Evolutionary conservation across 2,888 invertebrate genomes (phyloP).

Genomic region (Oasisia sp.): DNA sequence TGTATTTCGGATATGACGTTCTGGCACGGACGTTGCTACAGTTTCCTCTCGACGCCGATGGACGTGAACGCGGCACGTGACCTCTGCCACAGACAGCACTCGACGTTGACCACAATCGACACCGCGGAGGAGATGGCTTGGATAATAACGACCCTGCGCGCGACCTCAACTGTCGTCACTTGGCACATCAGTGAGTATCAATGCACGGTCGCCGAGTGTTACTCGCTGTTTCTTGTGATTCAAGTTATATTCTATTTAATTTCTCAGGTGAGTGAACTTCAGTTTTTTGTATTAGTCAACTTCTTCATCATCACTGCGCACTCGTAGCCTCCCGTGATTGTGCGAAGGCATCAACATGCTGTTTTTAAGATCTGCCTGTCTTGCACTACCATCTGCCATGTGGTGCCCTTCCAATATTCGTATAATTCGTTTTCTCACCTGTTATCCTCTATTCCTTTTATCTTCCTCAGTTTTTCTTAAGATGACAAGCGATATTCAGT

Average conservation of each 20-base stretch:
- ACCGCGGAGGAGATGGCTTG: background rate
- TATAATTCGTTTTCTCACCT: too few species aligned
- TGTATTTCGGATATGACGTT: background rate
- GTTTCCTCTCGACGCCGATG: background rate
- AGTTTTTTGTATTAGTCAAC: too few species aligned
- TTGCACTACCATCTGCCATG: too few species aligned
- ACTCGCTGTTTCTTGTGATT: background rate
- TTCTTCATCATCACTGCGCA: too few species aligned
- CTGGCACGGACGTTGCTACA: background rate
- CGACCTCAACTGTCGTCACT: background rate
- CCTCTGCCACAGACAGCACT: background rate
- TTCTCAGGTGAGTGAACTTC: background rate
- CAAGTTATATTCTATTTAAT: background rate
- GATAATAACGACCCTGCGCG: background rate
- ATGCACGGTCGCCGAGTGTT: background rate
- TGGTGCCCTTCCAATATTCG: too few species aligned
- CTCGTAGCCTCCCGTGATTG: too few species aligned
- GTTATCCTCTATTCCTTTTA: too few species aligned
- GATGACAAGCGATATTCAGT: too few species aligned
- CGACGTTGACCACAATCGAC: background rate
- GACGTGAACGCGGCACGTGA: background rate
- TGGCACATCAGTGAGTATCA: conserved; percentile 5
- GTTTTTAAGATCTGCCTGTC: too few species aligned
- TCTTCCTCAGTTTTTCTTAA: too few species aligned
- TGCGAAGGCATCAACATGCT: too few species aligned